A percentile compares a stretch with the other conserved stretches of the same genome.
These are phyloP conservation scores for Hirtodrosophila duncani DNA, from an alignment of 2,888 invertebrate genomes.

Conservation along the genomic window DNA sequence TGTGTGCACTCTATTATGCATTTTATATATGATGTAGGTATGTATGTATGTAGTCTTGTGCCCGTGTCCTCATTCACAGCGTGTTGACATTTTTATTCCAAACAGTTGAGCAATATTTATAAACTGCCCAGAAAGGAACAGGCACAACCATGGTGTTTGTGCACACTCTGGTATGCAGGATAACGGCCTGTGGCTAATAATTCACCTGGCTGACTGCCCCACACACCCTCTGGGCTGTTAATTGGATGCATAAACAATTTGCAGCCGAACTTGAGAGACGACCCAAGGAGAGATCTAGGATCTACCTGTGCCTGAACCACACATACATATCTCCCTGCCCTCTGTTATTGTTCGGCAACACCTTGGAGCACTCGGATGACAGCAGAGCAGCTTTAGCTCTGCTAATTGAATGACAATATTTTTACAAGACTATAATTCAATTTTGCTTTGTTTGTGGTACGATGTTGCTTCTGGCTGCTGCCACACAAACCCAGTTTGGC, in stretches of 20 bases:
- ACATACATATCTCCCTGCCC: neutral
- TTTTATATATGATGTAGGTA: constrained; percentile 42
- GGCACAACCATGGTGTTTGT: no score
- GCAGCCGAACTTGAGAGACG: neutral
- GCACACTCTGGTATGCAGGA: no score
- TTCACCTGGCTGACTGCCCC: no score
- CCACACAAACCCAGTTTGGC: neutral
- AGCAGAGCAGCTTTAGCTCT: no score
- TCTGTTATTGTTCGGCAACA: neutral
- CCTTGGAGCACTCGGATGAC: neutral
- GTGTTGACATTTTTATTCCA: constrained; percentile 70
- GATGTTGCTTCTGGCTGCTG: no score
- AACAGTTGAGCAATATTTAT: constrained; percentile 64
- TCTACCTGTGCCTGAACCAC: no score
- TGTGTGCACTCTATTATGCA: constrained; percentile 65
- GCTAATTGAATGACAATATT: constrained; percentile 62
- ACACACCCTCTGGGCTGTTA: no score
- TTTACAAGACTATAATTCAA: constrained; percentile 46
- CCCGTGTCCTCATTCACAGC: constrained; percentile 38
- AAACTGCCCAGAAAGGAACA: constrained; percentile 28
- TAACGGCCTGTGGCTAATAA: no score
- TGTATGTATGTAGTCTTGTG: constrained; percentile 5
- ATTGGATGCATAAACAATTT: neutral
- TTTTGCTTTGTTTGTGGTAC: constrained; percentile 49
- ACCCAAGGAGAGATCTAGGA: no score